Conservation (phyloP, 2,888 invertebrate genomes). For the Volucella bombylans region DNA sequence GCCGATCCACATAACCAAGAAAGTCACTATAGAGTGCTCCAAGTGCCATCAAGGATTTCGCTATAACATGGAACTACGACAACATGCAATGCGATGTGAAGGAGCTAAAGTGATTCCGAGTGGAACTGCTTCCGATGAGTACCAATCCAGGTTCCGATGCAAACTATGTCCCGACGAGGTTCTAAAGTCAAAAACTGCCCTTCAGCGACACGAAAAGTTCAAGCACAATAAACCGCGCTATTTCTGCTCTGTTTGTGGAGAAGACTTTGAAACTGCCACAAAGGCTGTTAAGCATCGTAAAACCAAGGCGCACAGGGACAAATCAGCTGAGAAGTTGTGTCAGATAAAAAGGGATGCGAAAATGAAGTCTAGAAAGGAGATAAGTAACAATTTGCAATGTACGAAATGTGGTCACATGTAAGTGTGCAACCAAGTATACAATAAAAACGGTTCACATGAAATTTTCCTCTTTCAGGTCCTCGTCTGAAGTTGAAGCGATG, state of each 20-base stretch:
- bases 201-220: slow-evolving; percentile 87
- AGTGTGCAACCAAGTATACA: slow-evolving; percentile 9
- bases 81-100: slow-evolving; percentile 85
- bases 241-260: slow-evolving; percentile 87
- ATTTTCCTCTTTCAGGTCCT: slow-evolving; percentile 52
- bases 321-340: slow-evolving; percentile 83
- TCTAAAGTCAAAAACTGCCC: slow-evolving; percentile 85
- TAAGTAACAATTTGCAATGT: slow-evolving; percentile 60
- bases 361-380: slow-evolving; percentile 85
- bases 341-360: slow-evolving; percentile 83
- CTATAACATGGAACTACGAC: slow-evolving; percentile 89
- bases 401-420: slow-evolving; percentile 71
- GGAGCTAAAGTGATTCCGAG: slow-evolving; percentile 77
- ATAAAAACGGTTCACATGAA: not conserved
- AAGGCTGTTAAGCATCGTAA: slow-evolving; percentile 88
- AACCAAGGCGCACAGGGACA: slow-evolving; percentile 86
- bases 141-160: slow-evolving; percentile 87
- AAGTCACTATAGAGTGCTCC: slow-evolving; percentile 85
- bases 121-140: slow-evolving; percentile 85
- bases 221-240: slow-evolving; percentile 85
- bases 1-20: slow-evolving; percentile 89
- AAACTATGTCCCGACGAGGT: slow-evolving; percentile 84
- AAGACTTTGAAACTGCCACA: slow-evolving; percentile 85
- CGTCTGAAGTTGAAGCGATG: slow-evolving; percentile 76
- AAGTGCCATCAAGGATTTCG: slow-evolving; percentile 88